phyloP scores from a whole-genome alignment of 2,888 invertebrate genomes.

The Tinea semifulvella region DNA sequence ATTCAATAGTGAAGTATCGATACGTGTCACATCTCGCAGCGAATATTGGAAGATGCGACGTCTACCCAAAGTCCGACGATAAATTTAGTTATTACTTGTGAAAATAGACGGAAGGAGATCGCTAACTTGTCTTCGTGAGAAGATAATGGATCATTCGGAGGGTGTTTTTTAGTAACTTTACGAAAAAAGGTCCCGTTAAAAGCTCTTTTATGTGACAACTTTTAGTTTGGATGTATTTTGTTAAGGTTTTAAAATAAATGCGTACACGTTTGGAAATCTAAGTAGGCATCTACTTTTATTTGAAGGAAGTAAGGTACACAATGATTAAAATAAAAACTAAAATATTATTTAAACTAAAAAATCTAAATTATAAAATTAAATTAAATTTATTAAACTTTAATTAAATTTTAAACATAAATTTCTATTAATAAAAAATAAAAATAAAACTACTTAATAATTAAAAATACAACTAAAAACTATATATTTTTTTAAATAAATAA shows the following conservation, averaged over 20 bases:
- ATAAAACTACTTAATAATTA: no score
- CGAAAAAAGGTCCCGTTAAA: slow-evolving; percentile 57
- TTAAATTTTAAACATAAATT: no score
- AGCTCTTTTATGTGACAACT: slow-evolving; percentile 58
- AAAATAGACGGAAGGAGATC: slow-evolving; percentile 66
- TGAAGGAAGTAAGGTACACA: neutral
- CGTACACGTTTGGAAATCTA: neutral
- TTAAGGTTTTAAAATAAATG: slow-evolving; percentile 24
- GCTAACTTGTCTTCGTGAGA: slow-evolving; percentile 64
- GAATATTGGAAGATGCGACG: slow-evolving; percentile 53
- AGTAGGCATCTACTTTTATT: neutral
- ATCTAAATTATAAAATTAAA: neutral
- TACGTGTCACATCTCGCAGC: slow-evolving; percentile 23
- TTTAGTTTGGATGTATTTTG: slow-evolving; percentile 44
- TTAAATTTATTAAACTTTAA: no score
- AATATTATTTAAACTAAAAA: neutral
- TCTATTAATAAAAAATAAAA: no score
- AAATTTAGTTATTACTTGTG: slow-evolving; percentile 68
- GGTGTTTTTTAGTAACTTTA: slow-evolving; percentile 56
- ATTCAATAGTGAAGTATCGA: no score
- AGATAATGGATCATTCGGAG: slow-evolving; percentile 64
- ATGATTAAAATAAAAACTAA: neutral
- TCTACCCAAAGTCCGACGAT: slow-evolving; percentile 60
- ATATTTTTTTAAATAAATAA: no score
- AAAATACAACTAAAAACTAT: no score